Evolutionary conservation across 2,113 vertebrate species (phyloP), one percentile per base, ranked within the genome.

Genomic region (Passer domesticus): DNA sequence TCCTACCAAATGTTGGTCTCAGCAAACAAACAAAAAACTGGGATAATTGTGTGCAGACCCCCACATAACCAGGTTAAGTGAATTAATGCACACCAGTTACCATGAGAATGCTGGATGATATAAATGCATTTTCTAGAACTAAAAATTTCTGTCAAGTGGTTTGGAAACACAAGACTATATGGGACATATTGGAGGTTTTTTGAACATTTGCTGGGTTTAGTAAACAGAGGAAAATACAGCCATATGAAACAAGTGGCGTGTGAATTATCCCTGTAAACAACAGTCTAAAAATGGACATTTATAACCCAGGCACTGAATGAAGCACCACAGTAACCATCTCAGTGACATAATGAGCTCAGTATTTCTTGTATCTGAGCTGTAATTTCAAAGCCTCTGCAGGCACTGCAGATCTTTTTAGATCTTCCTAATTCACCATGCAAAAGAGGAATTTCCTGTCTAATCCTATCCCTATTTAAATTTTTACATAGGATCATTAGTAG

Each of bases 371-470:
- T 64, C 49, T 76, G 44, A 66, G 44, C 66, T 82, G 60, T 84
- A 87, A 75, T 75, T 83, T 89, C 68, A 64, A 2, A 82, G 89
- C 30, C 80, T 92, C 68, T 86, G 83, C 80, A 87, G 83, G 76
- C 86, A 64, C 49, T 80, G 50, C 41, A 53, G 31, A 47, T 76
- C 83, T 70, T 59, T 86, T 83, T 43, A 92, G 83, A 41, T 63
- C 73, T 84, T 91, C 91, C 73, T 83, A 89, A 91, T 92, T 91
- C 60, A 73, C 77, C 35, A 24, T 44, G 56, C 52, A 52, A 67
- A 92, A 84, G 56, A 78, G 49, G 62, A 96, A 81, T 81, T 87
- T 91, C 80, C 69, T 18, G 3, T 95, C 83, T 92, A 94, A 94
- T 94, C 69, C 66, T 87, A 70, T 56, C 62, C n/a, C 46, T 67